phyloP scores from a whole-genome alignment of 2,888 invertebrate genomes.

The Athalia rosae region DNA sequence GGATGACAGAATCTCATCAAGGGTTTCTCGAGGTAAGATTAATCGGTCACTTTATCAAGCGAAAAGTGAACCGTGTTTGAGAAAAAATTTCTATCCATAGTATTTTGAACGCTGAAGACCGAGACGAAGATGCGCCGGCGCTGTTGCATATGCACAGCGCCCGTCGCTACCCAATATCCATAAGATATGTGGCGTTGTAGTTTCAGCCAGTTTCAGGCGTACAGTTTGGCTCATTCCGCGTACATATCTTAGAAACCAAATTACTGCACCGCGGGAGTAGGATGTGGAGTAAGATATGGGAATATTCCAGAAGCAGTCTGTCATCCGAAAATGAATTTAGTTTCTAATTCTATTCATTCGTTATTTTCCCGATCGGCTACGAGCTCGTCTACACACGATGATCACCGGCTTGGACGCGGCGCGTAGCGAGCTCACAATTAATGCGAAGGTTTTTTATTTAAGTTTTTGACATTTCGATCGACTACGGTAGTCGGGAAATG shows the following conservation, averaged over 20 bases:
- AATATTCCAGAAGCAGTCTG: too few relatives aligned
- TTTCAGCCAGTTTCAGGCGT: too few relatives aligned
- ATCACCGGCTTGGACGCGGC: slow-evolving; percentile 2
- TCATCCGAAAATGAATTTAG: background rate
- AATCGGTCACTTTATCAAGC: slow-evolving; percentile 41
- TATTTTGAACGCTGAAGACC: slow-evolving; percentile 11
- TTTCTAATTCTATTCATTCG: too few relatives aligned
- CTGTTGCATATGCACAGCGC: background rate
- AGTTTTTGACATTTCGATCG: slow-evolving; percentile 40
- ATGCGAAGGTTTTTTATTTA: background rate
- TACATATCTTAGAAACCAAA: too few relatives aligned
- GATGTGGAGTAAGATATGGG: too few relatives aligned
- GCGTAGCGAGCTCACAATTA: background rate
- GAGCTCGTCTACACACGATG: slow-evolving; percentile 11
- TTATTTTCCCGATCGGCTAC: background rate
- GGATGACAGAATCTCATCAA: slow-evolving; percentile 43
- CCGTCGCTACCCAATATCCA: background rate
- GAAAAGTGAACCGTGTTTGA: slow-evolving; percentile 16
- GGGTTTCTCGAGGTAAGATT: slow-evolving; percentile 30
- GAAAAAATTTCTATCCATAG: slow-evolving; percentile 2
- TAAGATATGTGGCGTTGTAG: too few relatives aligned
- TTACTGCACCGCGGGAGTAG: too few relatives aligned
- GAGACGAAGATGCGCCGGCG: background rate
- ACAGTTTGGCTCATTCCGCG: too few relatives aligned
- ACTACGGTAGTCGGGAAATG: slow-evolving; percentile 16